Conservation (phyloP, 2,113 vertebrate genomes). For the Sus scrofa region T2T-Sscrofa CM000829.6:67325501-67326000, state of each 20-base stretch:
- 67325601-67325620: background rate
- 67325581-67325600: background rate
- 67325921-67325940: background rate
- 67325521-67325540: too few relatives aligned
- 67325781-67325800: background rate
- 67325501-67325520: too few relatives aligned
- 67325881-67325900: background rate
- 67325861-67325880: background rate
- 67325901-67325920: background rate
- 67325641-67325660: background rate
- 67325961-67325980: background rate
- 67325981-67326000: background rate
- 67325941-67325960: background rate
- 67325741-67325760: background rate
- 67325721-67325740: background rate
- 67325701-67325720: background rate
- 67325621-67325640: background rate
- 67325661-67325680: background rate
- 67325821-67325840: background rate
- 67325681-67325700: background rate
- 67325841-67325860: background rate
- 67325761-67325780: background rate
- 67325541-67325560: too few relatives aligned
- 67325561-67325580: too few relatives aligned
- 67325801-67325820: constrained; percentile 4